A percentile compares a stretch with the other conserved stretches of the same genome.
Conservation (phyloP, 2,797 vertebrate species). For the Darevskia mixta region DNA sequence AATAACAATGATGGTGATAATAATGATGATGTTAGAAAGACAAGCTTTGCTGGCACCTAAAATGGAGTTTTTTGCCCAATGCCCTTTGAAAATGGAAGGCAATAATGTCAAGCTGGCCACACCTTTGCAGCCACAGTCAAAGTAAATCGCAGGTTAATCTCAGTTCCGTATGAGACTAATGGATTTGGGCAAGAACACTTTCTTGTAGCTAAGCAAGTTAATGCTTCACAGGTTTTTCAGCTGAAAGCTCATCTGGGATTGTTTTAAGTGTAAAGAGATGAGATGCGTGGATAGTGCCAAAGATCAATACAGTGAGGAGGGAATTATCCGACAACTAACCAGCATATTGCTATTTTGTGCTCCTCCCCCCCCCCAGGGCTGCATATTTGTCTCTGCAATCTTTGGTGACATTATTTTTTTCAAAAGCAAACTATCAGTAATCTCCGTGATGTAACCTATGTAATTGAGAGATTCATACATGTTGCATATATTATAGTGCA, state of each 20-base stretch:
- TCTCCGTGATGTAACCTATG: not conserved
- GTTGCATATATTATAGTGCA: not conserved
- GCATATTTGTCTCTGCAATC: not conserved
- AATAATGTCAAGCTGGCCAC: not conserved
- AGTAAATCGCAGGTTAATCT: not conserved
- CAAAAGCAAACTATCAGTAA: not conserved
- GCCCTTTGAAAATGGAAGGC: not conserved
- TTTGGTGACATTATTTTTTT: not conserved
- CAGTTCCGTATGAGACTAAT: not conserved
- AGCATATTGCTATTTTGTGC: not conserved
- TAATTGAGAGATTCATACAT: not conserved
- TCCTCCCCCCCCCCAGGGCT: not conserved
- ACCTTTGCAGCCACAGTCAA: not conserved
- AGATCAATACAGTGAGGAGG: not conserved
- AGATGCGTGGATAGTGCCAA: not conserved
- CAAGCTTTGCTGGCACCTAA: not conserved
- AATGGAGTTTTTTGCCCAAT: not conserved
- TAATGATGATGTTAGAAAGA: not conserved
- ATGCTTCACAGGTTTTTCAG: not conserved
- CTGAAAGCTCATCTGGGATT: not conserved
- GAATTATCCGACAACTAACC: not conserved
- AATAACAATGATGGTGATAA: too few species aligned
- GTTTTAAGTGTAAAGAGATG: not conserved
- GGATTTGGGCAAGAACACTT: not conserved
- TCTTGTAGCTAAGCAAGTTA: not conserved